Conservation (phyloP, 1,140 invertebrate genomes). For the Dendroctonus valens region DNA sequence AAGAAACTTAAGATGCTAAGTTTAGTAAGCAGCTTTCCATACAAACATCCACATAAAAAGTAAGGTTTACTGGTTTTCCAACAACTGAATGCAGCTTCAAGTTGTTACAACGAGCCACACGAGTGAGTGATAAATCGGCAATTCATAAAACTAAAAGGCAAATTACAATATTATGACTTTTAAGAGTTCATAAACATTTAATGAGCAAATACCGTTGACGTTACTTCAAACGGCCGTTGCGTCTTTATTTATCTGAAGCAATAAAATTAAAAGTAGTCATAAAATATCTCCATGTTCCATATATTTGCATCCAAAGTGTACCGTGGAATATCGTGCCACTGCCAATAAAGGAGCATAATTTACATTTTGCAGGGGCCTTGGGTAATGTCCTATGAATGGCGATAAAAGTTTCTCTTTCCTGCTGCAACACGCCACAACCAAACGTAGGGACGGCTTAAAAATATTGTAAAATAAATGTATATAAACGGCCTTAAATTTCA, state of each 20-base stretch:
- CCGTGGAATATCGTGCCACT: conserved; percentile 38
- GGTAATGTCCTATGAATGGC: conserved; percentile 49
- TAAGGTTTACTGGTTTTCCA: no score
- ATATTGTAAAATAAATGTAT: conserved; percentile 10
- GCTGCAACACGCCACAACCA: conserved; percentile 38
- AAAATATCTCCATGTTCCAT: conserved; percentile 41
- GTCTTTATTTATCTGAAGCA: conserved; percentile 27
- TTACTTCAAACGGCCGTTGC: conserved; percentile 9
- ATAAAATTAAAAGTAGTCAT: conserved; percentile 40
- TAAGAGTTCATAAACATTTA: conserved; percentile 6
- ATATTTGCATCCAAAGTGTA: conserved; percentile 39
- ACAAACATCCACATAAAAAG: no score
- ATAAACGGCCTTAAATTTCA: not conserved
- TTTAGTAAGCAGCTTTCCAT: no score
- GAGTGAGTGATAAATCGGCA: not conserved
- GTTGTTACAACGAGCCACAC: no score
- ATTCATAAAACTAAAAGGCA: not conserved
- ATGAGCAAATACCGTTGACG: conserved; percentile 4
- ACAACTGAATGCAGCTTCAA: no score
- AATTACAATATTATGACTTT: conserved; percentile 1
- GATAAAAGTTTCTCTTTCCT: conserved; percentile 42
- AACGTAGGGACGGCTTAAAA: conserved; percentile 9
- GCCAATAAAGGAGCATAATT: conserved; percentile 47
- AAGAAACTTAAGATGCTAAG: no score
- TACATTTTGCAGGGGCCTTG: conserved; percentile 46